Evolutionary conservation across 2,113 vertebrate genomes (phyloP).

Genomic region (Thunnus maccoyii): DNA sequence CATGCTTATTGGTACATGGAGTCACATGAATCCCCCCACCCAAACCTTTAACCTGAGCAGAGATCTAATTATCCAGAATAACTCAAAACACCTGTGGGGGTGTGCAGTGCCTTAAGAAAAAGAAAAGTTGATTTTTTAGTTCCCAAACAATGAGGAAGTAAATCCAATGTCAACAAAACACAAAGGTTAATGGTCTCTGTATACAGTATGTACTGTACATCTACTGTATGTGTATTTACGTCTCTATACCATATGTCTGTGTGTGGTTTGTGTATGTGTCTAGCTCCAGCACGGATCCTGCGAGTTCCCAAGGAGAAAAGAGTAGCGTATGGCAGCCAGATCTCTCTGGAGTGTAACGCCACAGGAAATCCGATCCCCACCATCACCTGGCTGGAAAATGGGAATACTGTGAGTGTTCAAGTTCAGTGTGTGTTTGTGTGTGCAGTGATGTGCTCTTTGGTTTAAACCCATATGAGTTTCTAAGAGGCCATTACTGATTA

Average conservation of each 20-base stretch:
- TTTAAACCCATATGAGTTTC: not conserved
- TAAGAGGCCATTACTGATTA: not conserved
- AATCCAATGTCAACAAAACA: not conserved
- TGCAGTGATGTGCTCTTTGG: not conserved
- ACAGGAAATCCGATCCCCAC: constrained; percentile 94
- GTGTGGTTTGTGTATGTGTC: constrained; percentile 46
- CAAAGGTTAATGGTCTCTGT: not conserved
- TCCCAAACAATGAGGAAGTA: not conserved
- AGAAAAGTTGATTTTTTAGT: not conserved
- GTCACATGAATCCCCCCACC: too few relatives aligned
- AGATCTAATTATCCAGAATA: not conserved
- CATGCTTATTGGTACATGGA: not conserved
- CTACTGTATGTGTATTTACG: not conserved
- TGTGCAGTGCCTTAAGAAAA: too few relatives aligned
- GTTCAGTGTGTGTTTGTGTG: not conserved
- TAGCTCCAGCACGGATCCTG: constrained; percentile 96
- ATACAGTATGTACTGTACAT: not conserved
- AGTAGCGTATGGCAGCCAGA: constrained; percentile 92
- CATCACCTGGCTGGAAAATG: constrained; percentile 96
- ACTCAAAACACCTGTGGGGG: not conserved
- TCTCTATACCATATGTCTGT: not conserved
- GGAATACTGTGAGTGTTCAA: constrained; percentile 91
- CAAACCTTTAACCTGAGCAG: not conserved
- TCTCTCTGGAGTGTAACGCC: constrained; percentile 90
- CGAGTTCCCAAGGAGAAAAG: constrained; percentile 93